Evolutionary conservation across 1,140 invertebrate genomes (phyloP).

Genomic region (Drosophila repleta): DNA sequence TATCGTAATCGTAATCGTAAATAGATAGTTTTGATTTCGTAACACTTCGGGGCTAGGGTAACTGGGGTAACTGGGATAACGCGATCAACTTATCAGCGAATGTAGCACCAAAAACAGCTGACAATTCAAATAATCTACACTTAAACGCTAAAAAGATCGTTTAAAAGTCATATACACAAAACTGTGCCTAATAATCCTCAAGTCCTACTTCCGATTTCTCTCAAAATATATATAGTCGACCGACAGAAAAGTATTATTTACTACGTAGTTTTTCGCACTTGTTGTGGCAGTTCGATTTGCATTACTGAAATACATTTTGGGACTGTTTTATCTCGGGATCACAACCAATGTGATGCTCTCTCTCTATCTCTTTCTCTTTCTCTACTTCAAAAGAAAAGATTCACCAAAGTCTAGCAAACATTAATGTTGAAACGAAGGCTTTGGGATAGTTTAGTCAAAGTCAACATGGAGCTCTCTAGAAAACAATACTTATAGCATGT

Average conservation of each 20-base stretch:
- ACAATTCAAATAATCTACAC: constrained; percentile 73
- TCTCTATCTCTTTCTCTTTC: background rate
- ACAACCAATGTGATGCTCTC: constrained; percentile 34
- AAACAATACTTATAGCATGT: constrained; percentile 22
- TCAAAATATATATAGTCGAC: constrained; percentile 59
- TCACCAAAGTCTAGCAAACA: background rate
- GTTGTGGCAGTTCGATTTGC: constrained; percentile 69
- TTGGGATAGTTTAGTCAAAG: background rate
- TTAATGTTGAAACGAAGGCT: background rate
- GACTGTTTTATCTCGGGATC: constrained; percentile 35
- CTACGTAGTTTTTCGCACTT: constrained; percentile 1
- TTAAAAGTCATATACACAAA: constrained; percentile 63
- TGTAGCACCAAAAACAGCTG: constrained; percentile 79
- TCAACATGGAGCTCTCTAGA: background rate
- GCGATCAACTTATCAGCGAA: constrained; percentile 55
- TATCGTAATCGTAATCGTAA: constrained; percentile 44
- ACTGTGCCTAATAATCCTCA: constrained; percentile 46
- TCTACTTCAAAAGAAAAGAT: background rate
- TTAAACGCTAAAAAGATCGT: constrained; percentile 70
- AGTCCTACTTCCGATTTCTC: constrained; percentile 14
- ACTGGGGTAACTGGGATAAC: constrained; percentile 22
- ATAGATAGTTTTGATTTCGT: constrained; percentile 51
- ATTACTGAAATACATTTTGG: constrained; percentile 37
- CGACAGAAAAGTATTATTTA: constrained; percentile 9
- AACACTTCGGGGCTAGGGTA: constrained; percentile 29